Evolutionary conservation across 2,888 invertebrate genomes (phyloP), one percentile per base, ranked within the genome.

Genomic region (Leptogaster cylindrica): DNA sequence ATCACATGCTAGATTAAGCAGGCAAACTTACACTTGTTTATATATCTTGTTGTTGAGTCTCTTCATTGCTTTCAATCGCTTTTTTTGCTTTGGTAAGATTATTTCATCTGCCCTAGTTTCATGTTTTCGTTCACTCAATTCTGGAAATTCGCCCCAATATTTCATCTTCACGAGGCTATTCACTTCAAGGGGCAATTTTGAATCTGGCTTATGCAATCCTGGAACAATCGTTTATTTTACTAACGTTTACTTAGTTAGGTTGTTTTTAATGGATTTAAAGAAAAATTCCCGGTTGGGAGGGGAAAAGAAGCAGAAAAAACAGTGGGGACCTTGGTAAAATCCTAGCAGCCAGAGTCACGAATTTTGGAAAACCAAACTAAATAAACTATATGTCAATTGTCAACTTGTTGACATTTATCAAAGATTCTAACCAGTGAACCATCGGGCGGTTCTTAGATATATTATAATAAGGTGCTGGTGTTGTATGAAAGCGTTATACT

Each of bases 81-180:
- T 31, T 69, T 67, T 14, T 50, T 14, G 23, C n/a, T 31, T n/a
- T 1, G 66, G 68, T 4, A 66, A 28, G 14, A 68, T 50, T 12
- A 70, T 66, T 27, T 70, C 68, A 28, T 66, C 46, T 1, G 63
- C 36, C 16, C 48, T 58, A 2, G 55, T 55, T 16, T 71, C 73
- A 14, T 67, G 70, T 14, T 67, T 55, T 27, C 69, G 72, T 2
- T 70, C 67, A 1, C 67, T 66, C 1, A 25, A 61, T 23, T 72
- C 70, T 18, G 64, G 68, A 33, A 73, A 70, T 70, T 72, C 71
- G 4, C 75, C 75, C 75, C 75, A 75, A 46, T 72, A 68, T 12
- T 68, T 46, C 44, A 71, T 52, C 14, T 72, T 69, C 75, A 74
- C 74, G 20, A 25, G 70, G 16, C 2, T 46, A 23, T 5, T 46